Conservation (phyloP, 2,797 vertebrate species). For the Mormyrops boulengeri region DNA sequence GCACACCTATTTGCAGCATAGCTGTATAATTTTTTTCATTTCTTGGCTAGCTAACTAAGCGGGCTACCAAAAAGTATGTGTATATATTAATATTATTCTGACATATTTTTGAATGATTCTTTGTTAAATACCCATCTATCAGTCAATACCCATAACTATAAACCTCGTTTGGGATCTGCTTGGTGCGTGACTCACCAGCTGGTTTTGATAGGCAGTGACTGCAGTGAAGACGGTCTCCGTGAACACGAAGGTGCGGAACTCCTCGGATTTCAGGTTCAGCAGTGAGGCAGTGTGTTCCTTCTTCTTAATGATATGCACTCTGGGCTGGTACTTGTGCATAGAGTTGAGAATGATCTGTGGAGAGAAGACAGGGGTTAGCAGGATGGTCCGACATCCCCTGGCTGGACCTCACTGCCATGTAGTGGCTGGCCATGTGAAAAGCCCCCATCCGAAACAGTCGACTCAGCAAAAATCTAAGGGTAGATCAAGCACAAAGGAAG, state of each 20-base stretch:
- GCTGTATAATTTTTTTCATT: not conserved
- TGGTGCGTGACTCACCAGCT: conserved; percentile 74
- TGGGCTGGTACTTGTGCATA: conserved; percentile 98
- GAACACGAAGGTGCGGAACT: conserved; percentile 95
- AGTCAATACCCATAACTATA: not conserved
- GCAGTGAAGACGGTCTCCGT: conserved; percentile 95
- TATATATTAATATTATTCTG: not conserved
- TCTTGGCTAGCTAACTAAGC: not conserved
- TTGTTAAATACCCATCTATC: not conserved
- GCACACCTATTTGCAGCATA: not conserved
- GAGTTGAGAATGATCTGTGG: conserved; percentile 94
- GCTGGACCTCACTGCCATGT: not conserved
- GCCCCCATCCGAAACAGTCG: not conserved
- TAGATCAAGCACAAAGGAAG: not conserved
- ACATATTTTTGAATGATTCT: not conserved
- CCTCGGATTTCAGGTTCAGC: conserved; percentile 94
- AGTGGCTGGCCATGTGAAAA: not conserved
- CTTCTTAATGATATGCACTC: conserved; percentile 99
- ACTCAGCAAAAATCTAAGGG: not conserved
- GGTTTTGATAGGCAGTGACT: conserved; percentile 97
- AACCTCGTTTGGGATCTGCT: not conserved
- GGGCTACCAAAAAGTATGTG: not conserved
- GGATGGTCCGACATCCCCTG: not conserved
- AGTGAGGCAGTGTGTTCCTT: conserved; percentile 95
- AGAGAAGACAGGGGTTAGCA: not conserved